Evolutionary conservation across 2,888 invertebrate species (phyloP).

Genomic region (Clanis bilineata): DNA sequence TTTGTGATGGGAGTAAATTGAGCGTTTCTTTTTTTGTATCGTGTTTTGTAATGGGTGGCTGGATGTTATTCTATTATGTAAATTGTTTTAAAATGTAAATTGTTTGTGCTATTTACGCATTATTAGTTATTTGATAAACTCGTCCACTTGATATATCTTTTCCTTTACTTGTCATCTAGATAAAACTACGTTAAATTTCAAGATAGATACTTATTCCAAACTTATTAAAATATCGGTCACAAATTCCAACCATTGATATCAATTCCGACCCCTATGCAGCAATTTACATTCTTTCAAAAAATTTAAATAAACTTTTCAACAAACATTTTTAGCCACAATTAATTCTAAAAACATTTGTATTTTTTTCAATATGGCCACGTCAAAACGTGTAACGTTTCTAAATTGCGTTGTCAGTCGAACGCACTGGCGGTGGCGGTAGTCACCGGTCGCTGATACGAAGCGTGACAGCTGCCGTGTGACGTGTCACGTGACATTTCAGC

Average conservation of each 20-base stretch:
- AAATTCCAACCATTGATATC: background rate
- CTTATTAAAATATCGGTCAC: too few species aligned
- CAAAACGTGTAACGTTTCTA: constrained; percentile 8
- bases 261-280: too few species aligned
- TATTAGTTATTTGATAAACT: background rate
- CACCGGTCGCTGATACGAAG: background rate
- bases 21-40: background rate
- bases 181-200: background rate
- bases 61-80: background rate
- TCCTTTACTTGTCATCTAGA: background rate
- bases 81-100: background rate
- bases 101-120: background rate
- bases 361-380: background rate
- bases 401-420: constrained; percentile 16
- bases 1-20: constrained; percentile 8
- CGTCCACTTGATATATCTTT: too few species aligned
- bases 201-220: too few species aligned
- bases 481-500: background rate
- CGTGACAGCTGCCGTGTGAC: constrained; percentile 8
- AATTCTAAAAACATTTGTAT: background rate
- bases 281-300: background rate
- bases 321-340: background rate
- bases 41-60: background rate
- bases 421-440: background rate
- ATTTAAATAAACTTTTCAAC: background rate